These are phyloP conservation scores for Rynchops niger DNA, from an alignment of 2,113 vertebrate genomes.

Conservation along the genomic window DNA sequence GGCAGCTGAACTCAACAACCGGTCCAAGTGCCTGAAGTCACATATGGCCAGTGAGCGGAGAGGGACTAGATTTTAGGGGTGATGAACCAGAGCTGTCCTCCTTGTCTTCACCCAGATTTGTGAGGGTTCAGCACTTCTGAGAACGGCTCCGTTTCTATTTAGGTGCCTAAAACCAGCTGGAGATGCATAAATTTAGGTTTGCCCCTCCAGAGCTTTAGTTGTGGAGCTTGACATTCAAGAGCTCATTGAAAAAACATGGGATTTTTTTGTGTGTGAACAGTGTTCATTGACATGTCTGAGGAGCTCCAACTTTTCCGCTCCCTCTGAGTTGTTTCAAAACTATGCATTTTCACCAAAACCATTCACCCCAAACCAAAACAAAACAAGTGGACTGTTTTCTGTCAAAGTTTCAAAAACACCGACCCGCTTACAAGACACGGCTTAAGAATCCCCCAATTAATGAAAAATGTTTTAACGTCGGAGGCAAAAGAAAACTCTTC, in stretches of 20 bases:
- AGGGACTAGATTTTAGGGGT: not conserved
- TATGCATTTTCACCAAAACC: not conserved
- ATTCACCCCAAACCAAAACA: conserved; percentile 33
- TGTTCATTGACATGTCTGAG: not conserved
- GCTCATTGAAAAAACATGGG: not conserved
- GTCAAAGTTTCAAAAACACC: conserved; percentile 35
- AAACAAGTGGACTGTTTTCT: conserved; percentile 54
- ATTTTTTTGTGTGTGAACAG: not conserved
- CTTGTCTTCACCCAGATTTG: not conserved
- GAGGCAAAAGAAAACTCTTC: conserved; percentile 10
- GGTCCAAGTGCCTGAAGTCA: not conserved
- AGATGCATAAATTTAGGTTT: not conserved
- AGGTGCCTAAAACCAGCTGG: not conserved
- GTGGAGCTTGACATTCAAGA: not conserved
- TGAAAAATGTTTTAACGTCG: not conserved
- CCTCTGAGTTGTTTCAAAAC: conserved; percentile 1
- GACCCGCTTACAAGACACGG: not conserved
- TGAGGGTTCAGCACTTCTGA: not conserved
- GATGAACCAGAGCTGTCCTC: not conserved
- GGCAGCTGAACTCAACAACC: not conserved
- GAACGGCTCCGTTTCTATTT: not conserved
- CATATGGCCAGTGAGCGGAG: not conserved
- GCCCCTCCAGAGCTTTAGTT: not conserved
- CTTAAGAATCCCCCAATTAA: conserved; percentile 34
- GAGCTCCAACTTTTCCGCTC: conserved; percentile 10